These are phyloP conservation scores for Lipophrys pholis DNA, from an alignment of 2,113 vertebrate genomes.

Conservation along the genomic window DNA sequence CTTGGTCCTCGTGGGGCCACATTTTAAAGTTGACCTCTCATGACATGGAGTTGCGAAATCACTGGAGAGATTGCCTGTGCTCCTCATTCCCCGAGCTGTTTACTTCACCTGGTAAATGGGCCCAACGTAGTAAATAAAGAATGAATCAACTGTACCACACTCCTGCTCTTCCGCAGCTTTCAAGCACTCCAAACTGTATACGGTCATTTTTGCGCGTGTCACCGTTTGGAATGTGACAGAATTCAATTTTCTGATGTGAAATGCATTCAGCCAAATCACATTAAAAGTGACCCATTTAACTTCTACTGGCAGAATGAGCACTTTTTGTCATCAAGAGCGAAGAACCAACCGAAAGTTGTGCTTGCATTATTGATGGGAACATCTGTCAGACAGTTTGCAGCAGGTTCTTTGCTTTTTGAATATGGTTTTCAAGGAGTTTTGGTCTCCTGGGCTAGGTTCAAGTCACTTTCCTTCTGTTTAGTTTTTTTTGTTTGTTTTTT, in stretches of 20 bases:
- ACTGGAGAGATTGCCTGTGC: constrained; percentile 7
- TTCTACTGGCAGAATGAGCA: neutral
- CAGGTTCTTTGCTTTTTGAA: neutral
- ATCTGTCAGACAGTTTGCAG: neutral
- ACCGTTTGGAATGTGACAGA: neutral
- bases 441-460: too few species aligned
- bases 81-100: constrained; percentile 26
- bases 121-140: neutral
- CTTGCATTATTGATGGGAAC: neutral
- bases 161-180: neutral
- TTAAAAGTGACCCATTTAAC: neutral
- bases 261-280: neutral
- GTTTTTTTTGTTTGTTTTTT: neutral
- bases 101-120: constrained; percentile 10
- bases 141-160: neutral
- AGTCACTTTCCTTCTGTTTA: neutral
- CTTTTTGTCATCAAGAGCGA: neutral
- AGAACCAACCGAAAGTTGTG: neutral
- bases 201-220: neutral
- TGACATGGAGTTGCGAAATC: constrained; percentile 45
- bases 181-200: neutral
- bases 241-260: neutral
- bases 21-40: constrained; percentile 55
- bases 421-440: neutral
- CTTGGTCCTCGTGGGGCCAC: constrained; percentile 56